phyloP scores from a whole-genome alignment of 2,113 vertebrate genomes.

The Tautogolabrus adspersus region DNA sequence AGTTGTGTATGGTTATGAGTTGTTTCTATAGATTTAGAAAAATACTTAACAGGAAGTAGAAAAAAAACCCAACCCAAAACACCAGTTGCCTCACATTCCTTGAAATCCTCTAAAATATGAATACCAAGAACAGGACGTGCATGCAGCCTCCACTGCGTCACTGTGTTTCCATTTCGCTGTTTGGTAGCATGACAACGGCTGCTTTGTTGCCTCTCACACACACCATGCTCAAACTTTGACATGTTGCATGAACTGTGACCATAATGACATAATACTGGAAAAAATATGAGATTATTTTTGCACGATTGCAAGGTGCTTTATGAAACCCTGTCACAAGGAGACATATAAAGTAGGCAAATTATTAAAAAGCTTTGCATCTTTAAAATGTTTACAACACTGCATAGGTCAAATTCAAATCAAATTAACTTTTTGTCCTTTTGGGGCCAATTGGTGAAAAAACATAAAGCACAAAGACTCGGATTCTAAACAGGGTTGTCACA shows the following conservation, averaged over 20 bases:
- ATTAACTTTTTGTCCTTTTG: no score
- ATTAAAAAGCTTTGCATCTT: no score
- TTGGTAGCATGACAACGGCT: constrained; percentile 62
- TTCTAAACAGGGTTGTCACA: no score
- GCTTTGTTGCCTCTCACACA: constrained; percentile 61
- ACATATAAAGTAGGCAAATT: no score
- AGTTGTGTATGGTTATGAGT: constrained; percentile 8
- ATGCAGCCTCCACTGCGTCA: constrained; percentile 62
- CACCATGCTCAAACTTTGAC: constrained; percentile 21
- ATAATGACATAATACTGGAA: constrained; percentile 7
- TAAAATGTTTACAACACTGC: no score
- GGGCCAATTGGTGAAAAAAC: no score
- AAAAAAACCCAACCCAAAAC: constrained; percentile 48
- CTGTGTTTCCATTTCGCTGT: constrained; percentile 67
- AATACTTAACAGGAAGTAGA: constrained; percentile 59
- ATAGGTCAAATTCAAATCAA: no score
- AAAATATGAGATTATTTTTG: neutral
- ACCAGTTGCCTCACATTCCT: constrained; percentile 78
- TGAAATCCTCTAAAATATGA: constrained; percentile 80
- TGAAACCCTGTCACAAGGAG: neutral
- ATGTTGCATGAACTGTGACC: constrained; percentile 29
- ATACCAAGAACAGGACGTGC: constrained; percentile 82
- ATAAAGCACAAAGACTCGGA: no score
- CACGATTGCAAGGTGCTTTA: neutral
- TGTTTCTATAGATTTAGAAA: neutral